Conservation (phyloP, 2,113 vertebrate genomes). For the Pterocles orientalis region DNA sequence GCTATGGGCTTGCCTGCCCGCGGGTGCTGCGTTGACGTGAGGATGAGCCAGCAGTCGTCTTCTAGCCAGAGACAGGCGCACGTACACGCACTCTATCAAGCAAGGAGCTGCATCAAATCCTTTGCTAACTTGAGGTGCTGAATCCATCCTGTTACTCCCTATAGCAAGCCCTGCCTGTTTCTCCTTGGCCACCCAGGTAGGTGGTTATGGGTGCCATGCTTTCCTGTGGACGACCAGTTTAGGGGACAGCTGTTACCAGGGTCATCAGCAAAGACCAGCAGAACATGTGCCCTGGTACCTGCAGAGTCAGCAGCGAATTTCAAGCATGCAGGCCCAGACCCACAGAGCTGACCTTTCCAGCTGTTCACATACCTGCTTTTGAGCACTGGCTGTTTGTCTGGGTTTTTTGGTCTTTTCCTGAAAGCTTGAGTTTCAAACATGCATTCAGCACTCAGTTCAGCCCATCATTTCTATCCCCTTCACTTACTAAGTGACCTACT, state of each 20-base stretch:
- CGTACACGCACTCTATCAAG: fast-evolving
- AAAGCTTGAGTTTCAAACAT: not conserved
- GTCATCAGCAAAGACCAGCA: not conserved
- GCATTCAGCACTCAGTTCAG: not conserved
- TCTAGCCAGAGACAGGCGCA: not conserved
- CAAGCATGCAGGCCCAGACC: constrained; percentile 20
- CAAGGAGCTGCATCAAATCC: not conserved
- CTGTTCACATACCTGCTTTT: not conserved
- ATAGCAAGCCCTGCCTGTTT: not conserved
- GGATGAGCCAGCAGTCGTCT: not conserved
- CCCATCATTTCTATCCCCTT: not conserved
- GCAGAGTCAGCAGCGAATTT: not conserved
- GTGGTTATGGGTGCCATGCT: not conserved
- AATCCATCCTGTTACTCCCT: not conserved
- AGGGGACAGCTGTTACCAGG: not conserved
- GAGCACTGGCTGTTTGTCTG: constrained; percentile 11
- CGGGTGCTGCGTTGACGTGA: not conserved
- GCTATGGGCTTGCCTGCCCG: not conserved
- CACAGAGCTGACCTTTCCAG: not conserved
- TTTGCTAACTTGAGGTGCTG: not conserved
- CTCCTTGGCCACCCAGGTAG: not conserved
- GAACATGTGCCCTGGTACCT: not conserved
- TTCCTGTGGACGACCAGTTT: not conserved
- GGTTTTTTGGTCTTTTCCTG: not conserved
- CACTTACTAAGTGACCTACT: not conserved